These are phyloP conservation scores for Bombus huntii DNA, from an alignment of 1,140 invertebrate species.

Conservation along the genomic window DNA sequence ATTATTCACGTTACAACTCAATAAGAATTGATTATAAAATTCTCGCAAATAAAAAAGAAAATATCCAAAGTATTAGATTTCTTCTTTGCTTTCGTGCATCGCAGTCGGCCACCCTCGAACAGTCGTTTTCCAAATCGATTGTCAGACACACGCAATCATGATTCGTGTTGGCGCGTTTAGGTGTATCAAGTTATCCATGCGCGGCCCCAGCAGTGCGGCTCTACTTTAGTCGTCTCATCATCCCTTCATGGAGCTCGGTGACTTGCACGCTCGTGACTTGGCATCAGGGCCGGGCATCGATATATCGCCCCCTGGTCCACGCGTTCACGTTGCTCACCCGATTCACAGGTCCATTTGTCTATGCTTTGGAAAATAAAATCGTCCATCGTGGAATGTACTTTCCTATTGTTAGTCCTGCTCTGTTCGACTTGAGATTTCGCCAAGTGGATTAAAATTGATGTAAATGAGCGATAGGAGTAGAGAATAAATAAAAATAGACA, in stretches of 20 bases:
- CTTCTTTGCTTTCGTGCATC: neutral
- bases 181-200: conserved; percentile 68
- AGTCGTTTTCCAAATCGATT: conserved; percentile 51
- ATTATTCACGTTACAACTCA: too few species aligned
- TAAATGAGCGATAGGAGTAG: too few species aligned
- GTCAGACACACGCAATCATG: conserved; percentile 52
- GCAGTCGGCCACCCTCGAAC: neutral
- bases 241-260: conserved; percentile 60
- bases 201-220: conserved; percentile 16
- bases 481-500: too few species aligned
- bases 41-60: too few species aligned
- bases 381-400: too few species aligned
- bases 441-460: neutral
- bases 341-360: conserved; percentile 50
- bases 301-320: conserved; percentile 44
- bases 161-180: conserved; percentile 46
- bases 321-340: conserved; percentile 27
- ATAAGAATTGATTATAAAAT: too few species aligned
- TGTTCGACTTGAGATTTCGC: neutral
- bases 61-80: neutral
- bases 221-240: conserved; percentile 68
- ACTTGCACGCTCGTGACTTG: conserved; percentile 65
- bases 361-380: conserved; percentile 30
- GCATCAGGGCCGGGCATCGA: conserved; percentile 42
- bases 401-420: neutral